phyloP scores from a whole-genome alignment of 2,888 invertebrate species.

The Eremobia ochroleuca region DNA sequence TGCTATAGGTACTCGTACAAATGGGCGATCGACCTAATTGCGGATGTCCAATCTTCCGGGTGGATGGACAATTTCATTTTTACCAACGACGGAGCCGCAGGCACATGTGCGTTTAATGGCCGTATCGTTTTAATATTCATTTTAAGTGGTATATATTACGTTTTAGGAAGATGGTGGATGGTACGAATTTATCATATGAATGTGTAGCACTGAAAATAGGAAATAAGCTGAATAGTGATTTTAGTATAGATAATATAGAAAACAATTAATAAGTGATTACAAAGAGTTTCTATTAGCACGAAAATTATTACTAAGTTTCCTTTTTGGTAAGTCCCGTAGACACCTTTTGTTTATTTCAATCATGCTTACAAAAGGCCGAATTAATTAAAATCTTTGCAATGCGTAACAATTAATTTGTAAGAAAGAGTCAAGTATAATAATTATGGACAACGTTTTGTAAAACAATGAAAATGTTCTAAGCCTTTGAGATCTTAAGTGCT shows the following conservation, averaged over 20 bases:
- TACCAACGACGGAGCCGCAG: slow-evolving; percentile 32
- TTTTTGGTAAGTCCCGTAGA: not conserved
- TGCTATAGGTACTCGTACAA: slow-evolving; percentile 33
- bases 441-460: slow-evolving; percentile 44
- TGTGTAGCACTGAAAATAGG: not conserved
- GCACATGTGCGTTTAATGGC: slow-evolving; percentile 48
- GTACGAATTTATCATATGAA: not conserved
- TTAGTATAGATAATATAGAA: not conserved
- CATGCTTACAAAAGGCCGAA: slow-evolving; percentile 19
- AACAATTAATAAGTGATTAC: not conserved
- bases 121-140: slow-evolving; percentile 57
- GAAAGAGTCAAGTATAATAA: slow-evolving; percentile 46
- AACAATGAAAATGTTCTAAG: slow-evolving; percentile 45
- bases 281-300: slow-evolving; percentile 8
- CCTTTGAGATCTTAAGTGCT: slow-evolving; percentile 38
- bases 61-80: slow-evolving; percentile 69
- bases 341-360: slow-evolving; percentile 36
- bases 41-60: slow-evolving; percentile 69
- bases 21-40: slow-evolving; percentile 62
- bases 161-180: slow-evolving; percentile 22
- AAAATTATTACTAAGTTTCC: not conserved
- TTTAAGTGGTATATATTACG: slow-evolving; percentile 29
- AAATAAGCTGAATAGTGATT: not conserved
- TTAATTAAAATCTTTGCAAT: slow-evolving; percentile 43
- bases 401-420: slow-evolving; percentile 32